Conservation (phyloP, 2,888 invertebrate species). For the Podotricha telesiphe region DNA sequence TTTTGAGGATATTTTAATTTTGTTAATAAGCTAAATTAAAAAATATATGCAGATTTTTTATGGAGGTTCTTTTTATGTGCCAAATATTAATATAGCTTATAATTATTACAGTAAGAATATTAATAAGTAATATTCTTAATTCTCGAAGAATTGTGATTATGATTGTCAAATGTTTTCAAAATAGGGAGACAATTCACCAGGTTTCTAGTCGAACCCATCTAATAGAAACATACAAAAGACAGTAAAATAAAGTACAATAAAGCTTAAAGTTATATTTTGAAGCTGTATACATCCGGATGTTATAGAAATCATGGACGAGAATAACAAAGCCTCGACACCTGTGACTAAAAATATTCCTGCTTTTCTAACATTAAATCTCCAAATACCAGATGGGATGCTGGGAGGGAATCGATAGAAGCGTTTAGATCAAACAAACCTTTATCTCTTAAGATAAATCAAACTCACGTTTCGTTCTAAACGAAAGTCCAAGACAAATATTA, state of each 20-base stretch:
- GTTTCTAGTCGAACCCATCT: no score
- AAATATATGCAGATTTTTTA: no score
- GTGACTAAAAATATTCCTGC: conserved; percentile 11
- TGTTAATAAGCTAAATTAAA: background rate
- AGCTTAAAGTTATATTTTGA: background rate
- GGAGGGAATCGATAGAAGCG: conserved; percentile 40
- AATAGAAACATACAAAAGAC: no score
- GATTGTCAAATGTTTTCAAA: no score
- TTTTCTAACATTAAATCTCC: conserved; percentile 16
- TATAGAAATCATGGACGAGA: conserved; percentile 2
- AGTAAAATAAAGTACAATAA: background rate
- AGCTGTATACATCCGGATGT: background rate
- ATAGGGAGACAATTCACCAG: no score
- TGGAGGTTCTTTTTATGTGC: no score
- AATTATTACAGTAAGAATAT: no score
- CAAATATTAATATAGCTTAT: no score
- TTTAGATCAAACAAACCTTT: conserved; percentile 40
- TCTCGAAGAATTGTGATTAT: no score
- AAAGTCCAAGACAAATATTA: conserved; percentile 50
- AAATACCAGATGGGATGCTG: conserved; percentile 27
- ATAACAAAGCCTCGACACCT: conserved; percentile 7
- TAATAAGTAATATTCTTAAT: no score
- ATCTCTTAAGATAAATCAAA: conserved; percentile 44
- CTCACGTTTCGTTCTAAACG: conserved; percentile 43
- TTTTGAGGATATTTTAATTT: conserved; percentile 22